Percentiles rank a stretch among this genome's conserved stretches.
These are phyloP conservation scores for Stegostoma tigrinum DNA, from an alignment of 2,113 vertebrate species.

Conservation along the genomic window DNA sequence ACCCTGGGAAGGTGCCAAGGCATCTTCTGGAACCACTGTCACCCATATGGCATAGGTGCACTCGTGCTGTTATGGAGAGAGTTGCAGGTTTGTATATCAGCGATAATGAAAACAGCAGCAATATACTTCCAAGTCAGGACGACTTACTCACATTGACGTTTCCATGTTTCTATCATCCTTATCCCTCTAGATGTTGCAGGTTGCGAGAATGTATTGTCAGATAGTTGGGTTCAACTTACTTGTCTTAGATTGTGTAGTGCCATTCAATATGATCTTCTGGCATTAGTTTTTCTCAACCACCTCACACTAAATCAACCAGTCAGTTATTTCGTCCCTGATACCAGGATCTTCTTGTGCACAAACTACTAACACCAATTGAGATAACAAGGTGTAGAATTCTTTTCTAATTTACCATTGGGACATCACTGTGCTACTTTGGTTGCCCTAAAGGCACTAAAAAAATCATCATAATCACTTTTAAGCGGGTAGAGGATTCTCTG, in stretches of 20 bases:
- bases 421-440: no score
- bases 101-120: not conserved
- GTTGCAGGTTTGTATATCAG: not conserved
- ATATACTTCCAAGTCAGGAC: not conserved
- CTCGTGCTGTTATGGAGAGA: not conserved
- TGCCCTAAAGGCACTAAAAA: not conserved
- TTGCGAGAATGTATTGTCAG: no score
- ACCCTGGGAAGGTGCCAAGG: not conserved
- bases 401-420: not conserved
- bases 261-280: not conserved
- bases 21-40: not conserved
- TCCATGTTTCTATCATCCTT: no score
- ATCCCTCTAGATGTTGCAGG: no score
- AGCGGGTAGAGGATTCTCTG: not conserved
- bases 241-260: not conserved
- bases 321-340: not conserved
- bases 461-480: not conserved
- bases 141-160: no score
- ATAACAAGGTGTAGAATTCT: no score
- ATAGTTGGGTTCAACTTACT: no score
- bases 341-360: not conserved
- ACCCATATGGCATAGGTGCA: not conserved
- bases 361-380: not conserved
- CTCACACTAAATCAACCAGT: not conserved
- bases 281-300: not conserved